These are phyloP conservation scores for Microplitis mediator DNA, from an alignment of 1,140 invertebrate species.

Conservation along the genomic window DNA sequence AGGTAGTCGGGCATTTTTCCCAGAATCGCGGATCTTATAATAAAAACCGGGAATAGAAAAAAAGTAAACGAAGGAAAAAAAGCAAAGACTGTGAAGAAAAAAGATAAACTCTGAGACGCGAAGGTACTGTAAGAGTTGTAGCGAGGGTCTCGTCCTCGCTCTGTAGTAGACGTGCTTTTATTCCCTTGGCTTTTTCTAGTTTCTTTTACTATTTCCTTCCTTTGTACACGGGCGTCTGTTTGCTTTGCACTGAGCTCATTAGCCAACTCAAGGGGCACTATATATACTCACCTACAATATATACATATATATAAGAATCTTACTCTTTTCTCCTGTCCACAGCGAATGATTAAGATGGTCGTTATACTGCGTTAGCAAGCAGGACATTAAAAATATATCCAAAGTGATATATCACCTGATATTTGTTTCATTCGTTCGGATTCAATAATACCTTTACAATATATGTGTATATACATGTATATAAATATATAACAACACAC, in stretches of 20 bases:
- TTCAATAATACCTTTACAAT: constrained; percentile 29
- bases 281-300: not conserved
- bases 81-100: not conserved
- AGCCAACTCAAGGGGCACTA: constrained; percentile 18
- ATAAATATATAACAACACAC: no score
- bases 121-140: not conserved
- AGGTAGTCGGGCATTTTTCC: constrained; percentile 15
- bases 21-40: constrained; percentile 8
- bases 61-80: not conserved
- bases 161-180: constrained; percentile 26
- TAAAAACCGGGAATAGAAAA: not conserved
- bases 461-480: no score
- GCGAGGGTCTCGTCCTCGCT: not conserved
- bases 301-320: not conserved
- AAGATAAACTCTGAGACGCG: not conserved
- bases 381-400: constrained; percentile 31
- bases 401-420: constrained; percentile 37
- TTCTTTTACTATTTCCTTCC: constrained; percentile 34
- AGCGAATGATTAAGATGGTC: constrained; percentile 42
- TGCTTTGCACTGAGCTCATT: constrained; percentile 45
- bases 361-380: constrained; percentile 40
- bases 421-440: constrained; percentile 29
- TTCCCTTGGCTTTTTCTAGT: constrained; percentile 24
- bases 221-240: constrained; percentile 37
- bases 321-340: constrained; percentile 5